Evolutionary conservation across 1,140 invertebrate species (phyloP), one percentile per base, ranked within the genome.

Genomic region (Drosophila chauvacae): DNA sequence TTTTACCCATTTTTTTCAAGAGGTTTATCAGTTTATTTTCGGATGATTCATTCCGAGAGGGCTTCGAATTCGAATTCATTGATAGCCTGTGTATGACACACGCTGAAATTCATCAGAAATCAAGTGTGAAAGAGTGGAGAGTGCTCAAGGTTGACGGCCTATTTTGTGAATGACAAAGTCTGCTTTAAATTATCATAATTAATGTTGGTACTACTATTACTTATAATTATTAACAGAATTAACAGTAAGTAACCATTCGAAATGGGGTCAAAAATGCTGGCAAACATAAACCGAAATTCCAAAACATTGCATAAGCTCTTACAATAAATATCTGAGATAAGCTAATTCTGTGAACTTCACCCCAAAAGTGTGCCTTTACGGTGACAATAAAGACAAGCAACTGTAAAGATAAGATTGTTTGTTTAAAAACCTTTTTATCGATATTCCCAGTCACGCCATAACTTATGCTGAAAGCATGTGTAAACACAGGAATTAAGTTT

Each of bases 11-110:
- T 55, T 65, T 44, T 44, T 56, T 42, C 41, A 58, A 50, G 58
- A 55, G 62, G 53, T 81, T 85, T 85, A 86, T 85, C 78, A 86
- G 55, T 70, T 75, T 45, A 56, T 73, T 18, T 33, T 60, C 41
- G 42, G 62, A 71, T 85, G 82, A 85, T 61, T 85, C 82, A 85
- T 53, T 3, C 14, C 39, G 39, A 18, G 28, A 4, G 39, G 18
- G 20, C 11, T 18, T 65, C 39, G 62, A 18, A 58, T 51, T 59
- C 23, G 53, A 26, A 41, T 73, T 58, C 53, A 62, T 39, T 47
- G 48, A 35, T 44, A 33, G 33, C n/a, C 11, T 26, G 23, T 2
- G 59, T 37, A 78, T 78, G 76, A 78, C 76, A 78, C 76, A 78
- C 41, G 35, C 58, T 62, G 51, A 50, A 60, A 57, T 78, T 78